Evolutionary conservation across 2,888 invertebrate species (phyloP), one percentile per base, ranked within the genome.

Genomic region (Parnassius smintheus): DNA sequence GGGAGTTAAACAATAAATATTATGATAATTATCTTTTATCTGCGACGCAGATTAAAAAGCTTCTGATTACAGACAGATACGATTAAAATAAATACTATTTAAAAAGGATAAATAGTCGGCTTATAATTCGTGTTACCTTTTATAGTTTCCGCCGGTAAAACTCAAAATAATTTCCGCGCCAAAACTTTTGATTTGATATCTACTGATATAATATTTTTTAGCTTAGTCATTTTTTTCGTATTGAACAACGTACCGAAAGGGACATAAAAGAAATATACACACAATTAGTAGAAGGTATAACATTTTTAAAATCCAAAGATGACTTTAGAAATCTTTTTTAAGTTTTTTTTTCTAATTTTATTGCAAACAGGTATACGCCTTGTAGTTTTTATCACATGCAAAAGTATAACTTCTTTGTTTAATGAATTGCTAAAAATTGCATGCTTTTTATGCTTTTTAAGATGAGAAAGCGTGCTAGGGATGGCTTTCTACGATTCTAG

Each of bases 391-490:
- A 68, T 70, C 68, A 66, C 70, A 66, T 52, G 65, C 61, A 25
- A 62, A 66, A 64, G 62, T 59, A 71, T 64, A 55, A 60, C 58
- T 51, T 65, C 63, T 65, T 75, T 75, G 67, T 76, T 64, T 65
- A 44, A 46, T 48, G 65, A 63, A 68, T 77, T 80, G 80, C 74
- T 75, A 80, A 80, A 83, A 80, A 77, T 80, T 72, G 78, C 79
- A 71, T 75, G 64, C 71, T 75, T 77, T 77, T 71, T 71, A 51
- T 55, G 55, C 62, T 72, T 77, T 81, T 80, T 78, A 74, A 67
- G 68, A 75, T 78, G 81, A 79, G 83, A 88, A 86, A 86, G 85
- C 70, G 59, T n/a, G 68, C 65, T 71, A 75, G 72, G 73, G 68
- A 63, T 55, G n/a, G 56, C 72, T 70, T 71, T 71, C 71, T 70